Conservation (phyloP, 2,888 invertebrate genomes). For the Tetropium fuscum region DNA sequence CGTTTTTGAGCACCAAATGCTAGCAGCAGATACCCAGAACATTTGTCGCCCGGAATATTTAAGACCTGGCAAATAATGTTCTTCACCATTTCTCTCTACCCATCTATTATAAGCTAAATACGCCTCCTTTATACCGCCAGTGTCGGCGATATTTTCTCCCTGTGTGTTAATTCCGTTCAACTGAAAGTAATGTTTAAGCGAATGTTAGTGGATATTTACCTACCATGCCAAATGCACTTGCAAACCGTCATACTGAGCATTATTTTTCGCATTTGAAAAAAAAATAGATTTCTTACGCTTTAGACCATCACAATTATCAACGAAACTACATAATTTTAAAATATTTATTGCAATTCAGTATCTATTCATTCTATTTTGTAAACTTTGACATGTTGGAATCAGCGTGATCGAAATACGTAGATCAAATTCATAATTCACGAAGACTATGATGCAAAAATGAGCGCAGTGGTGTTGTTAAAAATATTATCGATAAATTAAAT, state of each 20-base stretch:
- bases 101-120: constrained; percentile 66
- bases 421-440: no score
- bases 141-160: constrained; percentile 96
- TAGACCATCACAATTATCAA: no score
- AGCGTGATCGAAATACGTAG: no score
- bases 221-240: constrained; percentile 32
- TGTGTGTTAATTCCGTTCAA: constrained; percentile 92
- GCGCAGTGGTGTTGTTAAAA: no score
- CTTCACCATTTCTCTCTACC: constrained; percentile 59
- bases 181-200: constrained; percentile 66
- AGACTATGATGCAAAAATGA: no score
- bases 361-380: no score
- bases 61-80: constrained; percentile 58
- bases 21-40: constrained; percentile 73
- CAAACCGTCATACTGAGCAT: constrained; percentile 14
- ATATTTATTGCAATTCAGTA: no score
- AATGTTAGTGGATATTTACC: constrained; percentile 41
- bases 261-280: not conserved
- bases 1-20: constrained; percentile 71
- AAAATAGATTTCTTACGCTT: no score
- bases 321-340: no score
- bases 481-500: no score
- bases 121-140: constrained; percentile 93
- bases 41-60: constrained; percentile 65
- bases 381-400: no score